Percentiles rank a stretch among this genome's conserved stretches.
phyloP scores from a whole-genome alignment of 2,888 invertebrate species.

The Perdita meconis region DNA sequence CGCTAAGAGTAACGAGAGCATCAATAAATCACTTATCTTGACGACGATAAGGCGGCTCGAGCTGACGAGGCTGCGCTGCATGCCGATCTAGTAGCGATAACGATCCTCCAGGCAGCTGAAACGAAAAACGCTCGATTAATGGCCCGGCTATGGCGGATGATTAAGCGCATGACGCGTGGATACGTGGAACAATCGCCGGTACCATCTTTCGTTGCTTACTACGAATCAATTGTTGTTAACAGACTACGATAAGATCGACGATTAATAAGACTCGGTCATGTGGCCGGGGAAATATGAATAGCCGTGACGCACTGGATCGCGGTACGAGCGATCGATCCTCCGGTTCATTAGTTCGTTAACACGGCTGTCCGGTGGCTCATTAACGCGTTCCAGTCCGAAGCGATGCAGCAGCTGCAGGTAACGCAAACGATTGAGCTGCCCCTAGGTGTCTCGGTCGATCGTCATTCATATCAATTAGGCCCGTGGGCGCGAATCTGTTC shows the following conservation, averaged over 20 bases:
- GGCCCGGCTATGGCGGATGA: slow-evolving; percentile 19
- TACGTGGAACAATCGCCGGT: slow-evolving; percentile 11
- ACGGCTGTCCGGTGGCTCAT: neutral
- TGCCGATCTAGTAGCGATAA: slow-evolving; percentile 46
- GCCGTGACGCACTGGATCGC: neutral
- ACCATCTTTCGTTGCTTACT: slow-evolving; percentile 16
- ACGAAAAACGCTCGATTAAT: slow-evolving; percentile 17
- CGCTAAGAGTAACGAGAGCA: slow-evolving; percentile 11
- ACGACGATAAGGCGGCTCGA: slow-evolving; percentile 41
- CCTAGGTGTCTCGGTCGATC: slow-evolving; percentile 26
- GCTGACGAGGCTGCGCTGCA: slow-evolving; percentile 23
- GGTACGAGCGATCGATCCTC: neutral
- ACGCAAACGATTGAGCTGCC: slow-evolving; percentile 25
- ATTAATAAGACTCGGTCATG: slow-evolving; percentile 31
- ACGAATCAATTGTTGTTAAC: slow-evolving; percentile 51
- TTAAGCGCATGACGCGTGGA: slow-evolving; percentile 9
- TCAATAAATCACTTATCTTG: slow-evolving; percentile 59
- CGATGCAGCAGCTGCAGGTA: slow-evolving; percentile 1
- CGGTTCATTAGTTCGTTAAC: slow-evolving; percentile 6
- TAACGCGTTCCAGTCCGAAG: slow-evolving; percentile 4
- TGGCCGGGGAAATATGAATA: slow-evolving; percentile 5
- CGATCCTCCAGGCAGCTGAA: slow-evolving; percentile 12
- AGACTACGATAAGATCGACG: slow-evolving; percentile 44
- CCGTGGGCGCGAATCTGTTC: slow-evolving; percentile 59
- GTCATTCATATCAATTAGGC: slow-evolving; percentile 61